Evolutionary conservation across 2,797 vertebrate species (phyloP).

Genomic region (Pempheris klunzingeri): DNA sequence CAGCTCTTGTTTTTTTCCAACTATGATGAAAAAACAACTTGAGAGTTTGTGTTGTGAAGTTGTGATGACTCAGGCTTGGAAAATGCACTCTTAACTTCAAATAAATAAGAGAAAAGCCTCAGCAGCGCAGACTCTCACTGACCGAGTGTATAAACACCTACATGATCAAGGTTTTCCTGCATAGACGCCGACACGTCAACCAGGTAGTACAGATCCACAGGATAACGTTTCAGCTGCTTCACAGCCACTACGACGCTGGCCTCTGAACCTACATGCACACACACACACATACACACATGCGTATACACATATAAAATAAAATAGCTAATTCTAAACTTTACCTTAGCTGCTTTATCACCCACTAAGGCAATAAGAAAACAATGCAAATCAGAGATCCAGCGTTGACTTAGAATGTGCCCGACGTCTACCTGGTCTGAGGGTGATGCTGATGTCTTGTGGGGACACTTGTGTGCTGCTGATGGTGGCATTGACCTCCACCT

Average conservation of each 20-base stretch:
- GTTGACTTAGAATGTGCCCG: background rate
- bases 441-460: conserved; percentile 89
- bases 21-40: background rate
- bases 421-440: conserved; percentile 90
- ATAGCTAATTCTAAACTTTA: background rate
- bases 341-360: background rate
- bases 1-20: background rate
- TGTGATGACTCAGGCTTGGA: background rate
- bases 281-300: conserved; percentile 19
- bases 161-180: conserved; percentile 94
- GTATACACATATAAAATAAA: background rate
- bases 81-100: background rate
- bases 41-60: background rate
- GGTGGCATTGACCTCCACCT: conserved; percentile 85
- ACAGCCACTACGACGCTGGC: conserved; percentile 91
- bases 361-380: background rate
- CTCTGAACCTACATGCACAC: conserved; percentile 86
- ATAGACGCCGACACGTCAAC: conserved; percentile 98
- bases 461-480: conserved; percentile 90
- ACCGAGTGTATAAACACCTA: conserved; percentile 47
- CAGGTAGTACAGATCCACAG: conserved; percentile 97
- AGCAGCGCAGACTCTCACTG: conserved; percentile 4
- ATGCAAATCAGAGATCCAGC: background rate
- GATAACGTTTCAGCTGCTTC: conserved; percentile 92
- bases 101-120: background rate